phyloP scores from a whole-genome alignment of 2,888 invertebrate genomes.

The Petrolisthes manimaculis region DNA sequence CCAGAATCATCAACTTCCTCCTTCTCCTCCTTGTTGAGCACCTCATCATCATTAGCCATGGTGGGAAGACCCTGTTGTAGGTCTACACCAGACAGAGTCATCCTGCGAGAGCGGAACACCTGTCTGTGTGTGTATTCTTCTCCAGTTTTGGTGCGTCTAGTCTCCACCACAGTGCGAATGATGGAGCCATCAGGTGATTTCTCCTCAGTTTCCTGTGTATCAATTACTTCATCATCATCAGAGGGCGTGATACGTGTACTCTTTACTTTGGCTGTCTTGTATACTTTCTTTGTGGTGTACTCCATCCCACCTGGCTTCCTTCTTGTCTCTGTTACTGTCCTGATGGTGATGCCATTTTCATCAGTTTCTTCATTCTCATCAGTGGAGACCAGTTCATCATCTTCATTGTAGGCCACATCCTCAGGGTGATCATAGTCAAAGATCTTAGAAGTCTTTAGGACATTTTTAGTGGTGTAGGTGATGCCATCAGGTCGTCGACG shows the following conservation, averaged over 20 bases:
- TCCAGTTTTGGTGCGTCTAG: conserved; percentile 53
- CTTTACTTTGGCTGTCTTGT: conserved; percentile 63
- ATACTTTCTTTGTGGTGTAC: conserved; percentile 65
- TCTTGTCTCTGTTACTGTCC: conserved; percentile 62
- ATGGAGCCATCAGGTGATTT: conserved; percentile 56
- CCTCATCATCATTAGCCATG: conserved; percentile 65
- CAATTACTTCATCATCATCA: conserved; percentile 61
- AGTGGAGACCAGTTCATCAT: conserved; percentile 57
- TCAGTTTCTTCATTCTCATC: conserved; percentile 62
- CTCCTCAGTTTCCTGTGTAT: conserved; percentile 62
- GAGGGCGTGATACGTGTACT: conserved; percentile 62
- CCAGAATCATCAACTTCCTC: conserved; percentile 60
- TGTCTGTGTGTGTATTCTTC: conserved; percentile 65
- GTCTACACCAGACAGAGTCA: conserved; percentile 64
- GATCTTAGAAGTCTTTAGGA: conserved; percentile 64
- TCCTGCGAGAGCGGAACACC: conserved; percentile 58
- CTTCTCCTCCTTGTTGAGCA: conserved; percentile 56
- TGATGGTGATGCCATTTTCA: conserved; percentile 61
- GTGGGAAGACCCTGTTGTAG: conserved; percentile 60
- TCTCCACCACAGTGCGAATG: conserved; percentile 57
- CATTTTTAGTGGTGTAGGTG: conserved; percentile 64
- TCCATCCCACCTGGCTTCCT: conserved; percentile 60
- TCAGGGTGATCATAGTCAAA: conserved; percentile 66
- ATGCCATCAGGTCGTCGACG: conserved; percentile 64
- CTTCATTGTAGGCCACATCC: conserved; percentile 60